Base-by-base conservation (phyloP, 1,140 invertebrate genomes). In the Drosophila azteca region DNA sequence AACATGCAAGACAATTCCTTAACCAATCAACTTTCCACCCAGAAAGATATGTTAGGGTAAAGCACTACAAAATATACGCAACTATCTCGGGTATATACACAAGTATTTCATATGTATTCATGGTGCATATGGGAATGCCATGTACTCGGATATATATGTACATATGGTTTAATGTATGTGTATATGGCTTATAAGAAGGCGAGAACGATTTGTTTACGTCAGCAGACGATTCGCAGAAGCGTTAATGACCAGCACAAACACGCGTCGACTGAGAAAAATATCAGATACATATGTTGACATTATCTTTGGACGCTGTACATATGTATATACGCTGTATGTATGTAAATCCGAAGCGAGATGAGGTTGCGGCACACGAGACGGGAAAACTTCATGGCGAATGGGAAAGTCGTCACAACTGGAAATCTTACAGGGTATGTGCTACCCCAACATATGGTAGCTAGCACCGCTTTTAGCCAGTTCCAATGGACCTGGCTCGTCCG, bases 231-330 rank as follows among this genome's bases (percentile, higher is more conserved):
- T 67, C 66, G 48, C 63, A 46, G 35, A 69, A 49, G 7, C 44
- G 63, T 51, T 68, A 67, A 69, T 69, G 63, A 67, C 24, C 31
- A 49, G 6, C 63, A 20, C 63, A 69, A 69, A 49, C 31, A n/a
- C n/a, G n/a, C n/a, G n/a, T 17, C 7, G 8, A 17, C 9, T 9
- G 29, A 17, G 66, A 68, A 44, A 11, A 67, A 3, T 6, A 53
- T 48, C 24, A 41, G 22, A 66, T 49, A 48, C 20, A 54, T 29
- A n/a, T n/a, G n/a, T 20, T 20, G 24, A 8, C 44, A 55, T 31
- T 67, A 55, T 55, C 48, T 55, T 66, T 41, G 31, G 8, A 48
- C 13, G n/a, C 13, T n/a, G 11, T 17, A 17, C 6, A 7, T n/a
- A 45, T 17, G n/a, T 46, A 46, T 6, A 46, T 6, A 8, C 7